Evolutionary conservation across 1,140 invertebrate genomes (phyloP), one percentile per base, ranked within the genome.

Genomic region (Drosophila nannoptera): DNA sequence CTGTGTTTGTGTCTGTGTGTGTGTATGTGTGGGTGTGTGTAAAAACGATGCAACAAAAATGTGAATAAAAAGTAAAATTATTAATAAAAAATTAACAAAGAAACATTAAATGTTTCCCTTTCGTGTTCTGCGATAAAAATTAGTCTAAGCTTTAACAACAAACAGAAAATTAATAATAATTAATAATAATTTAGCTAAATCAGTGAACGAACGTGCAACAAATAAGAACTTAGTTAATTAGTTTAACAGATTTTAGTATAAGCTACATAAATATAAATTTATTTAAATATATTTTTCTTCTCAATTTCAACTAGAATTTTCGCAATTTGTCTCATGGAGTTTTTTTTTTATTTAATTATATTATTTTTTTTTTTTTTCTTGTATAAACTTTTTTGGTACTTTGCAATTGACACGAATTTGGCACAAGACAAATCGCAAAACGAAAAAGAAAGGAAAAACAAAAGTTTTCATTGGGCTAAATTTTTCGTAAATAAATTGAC

Each of bases 121-220:
- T 55, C 7, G 12, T 52, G 16, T 35, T 63, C 48, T 48, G 6
- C 7, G 7, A 22, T 7, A 12, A 53, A 55, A 73, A 73, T 75
- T 72, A 72, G 59, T 67, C 78, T 84, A 83, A 84, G 50, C 80
- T 83, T 84, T 78, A 83, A 83, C 75, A 72, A 72, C 69, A 70
- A 72, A 72, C 55, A 55, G 56, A 62, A 66, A 82, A 77, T 66
- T 75, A 78, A 75, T 78, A 60, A 75, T 75, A 83, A 84, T 78
- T 78, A 60, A 75, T 75, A 83, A 84, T 78, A 83, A 83, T 83
- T 83, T 84, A 78, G 76, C 80, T 84, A 82, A 55, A 59, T 62
- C 40, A 53, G 56, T 56, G 49, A 61, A 70, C 68, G 62, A 61
- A 70, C 68, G 62, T 58, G 77, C 77, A 78, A 78, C 73, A 80